Evolutionary conservation across 2,797 vertebrate genomes (phyloP), one percentile per base, ranked within the genome.

Genomic region (Melopsittacus undulatus): DNA sequence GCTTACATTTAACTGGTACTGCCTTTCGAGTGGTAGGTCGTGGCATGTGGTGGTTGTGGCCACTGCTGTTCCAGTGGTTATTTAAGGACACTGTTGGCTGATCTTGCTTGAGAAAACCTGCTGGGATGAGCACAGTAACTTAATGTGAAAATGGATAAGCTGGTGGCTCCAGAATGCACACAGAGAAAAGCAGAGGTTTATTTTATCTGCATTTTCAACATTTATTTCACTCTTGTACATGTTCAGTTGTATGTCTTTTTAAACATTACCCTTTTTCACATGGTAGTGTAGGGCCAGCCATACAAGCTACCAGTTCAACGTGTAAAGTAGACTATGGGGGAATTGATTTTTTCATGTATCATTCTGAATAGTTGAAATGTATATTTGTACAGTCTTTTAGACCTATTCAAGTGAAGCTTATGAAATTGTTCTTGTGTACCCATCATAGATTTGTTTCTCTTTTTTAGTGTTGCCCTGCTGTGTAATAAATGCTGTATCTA

Each of bases 371-470:
- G 98, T 97, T 98, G 97, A 98, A 98, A 98, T 99, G 99, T 99
- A 99, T 98, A 99, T 99, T 99, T 99, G 99, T 99, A 99, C 99
- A 99, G 99, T 99, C 99, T 99, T 99, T 99, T 99, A 99, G 99
- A 99, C 98, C 98, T 98, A 98, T 98, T 98, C 98, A 98, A 98
- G 98, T 98, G 98, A 99, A 97, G 98, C 98, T 98, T 98, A 98
- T 97, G 97, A 98, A 97, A 98, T 98, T 98, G 98, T 98, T 98
- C 97, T 97, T 98, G 98, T 99, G 98, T 98, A 98, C 97, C 98
- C 98, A 98, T 98, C 97, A 98, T 98, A 99, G 98, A 98, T 98
- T 98, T 98, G 97, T 97, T 98, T 98, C 94, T 98, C 97, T 98
- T 98, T 98, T 98, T 98, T 98, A 99, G 98, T 98, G 98, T 98